A percentile compares a stretch with the other conserved stretches of the same genome.
These are phyloP conservation scores for Phragmatobia fuliginosa DNA, from an alignment of 2,888 invertebrate species.

Conservation along the genomic window DNA sequence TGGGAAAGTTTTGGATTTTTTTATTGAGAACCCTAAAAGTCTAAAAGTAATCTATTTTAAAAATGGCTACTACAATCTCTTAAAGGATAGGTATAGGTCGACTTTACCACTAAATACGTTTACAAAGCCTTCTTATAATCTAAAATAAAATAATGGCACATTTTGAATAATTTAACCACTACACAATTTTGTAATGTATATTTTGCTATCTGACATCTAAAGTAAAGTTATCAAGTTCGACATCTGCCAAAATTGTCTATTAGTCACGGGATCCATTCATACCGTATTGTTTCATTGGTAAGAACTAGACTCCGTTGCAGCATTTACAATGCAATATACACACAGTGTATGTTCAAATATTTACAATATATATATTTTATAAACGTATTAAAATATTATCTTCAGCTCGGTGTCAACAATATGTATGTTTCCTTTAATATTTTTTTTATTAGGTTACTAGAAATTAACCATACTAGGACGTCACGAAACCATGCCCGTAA, in stretches of 20 bases:
- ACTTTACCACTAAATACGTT: no score
- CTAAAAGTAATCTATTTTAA: no score
- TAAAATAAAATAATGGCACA: background rate
- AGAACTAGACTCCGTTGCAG: background rate
- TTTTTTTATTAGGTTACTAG: no score
- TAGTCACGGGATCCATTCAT: background rate
- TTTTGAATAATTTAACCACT: background rate
- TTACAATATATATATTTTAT: no score
- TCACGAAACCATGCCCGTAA: background rate
- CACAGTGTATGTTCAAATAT: background rate
- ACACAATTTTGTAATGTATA: background rate
- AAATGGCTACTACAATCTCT: no score
- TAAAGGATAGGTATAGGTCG: no score
- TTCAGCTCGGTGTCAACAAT: background rate
- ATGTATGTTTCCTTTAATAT: background rate
- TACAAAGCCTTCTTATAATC: background rate
- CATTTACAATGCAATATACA: background rate
- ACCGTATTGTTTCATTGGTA: background rate
- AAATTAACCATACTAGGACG: no score
- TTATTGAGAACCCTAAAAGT: no score
- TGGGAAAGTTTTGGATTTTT: no score
- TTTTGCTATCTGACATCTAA: background rate
- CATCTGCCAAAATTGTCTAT: background rate
- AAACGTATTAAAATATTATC: background rate
- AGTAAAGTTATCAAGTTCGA: background rate